Conservation (phyloP, 2,888 invertebrate species). For the Monoplex corrugatus region DNA sequence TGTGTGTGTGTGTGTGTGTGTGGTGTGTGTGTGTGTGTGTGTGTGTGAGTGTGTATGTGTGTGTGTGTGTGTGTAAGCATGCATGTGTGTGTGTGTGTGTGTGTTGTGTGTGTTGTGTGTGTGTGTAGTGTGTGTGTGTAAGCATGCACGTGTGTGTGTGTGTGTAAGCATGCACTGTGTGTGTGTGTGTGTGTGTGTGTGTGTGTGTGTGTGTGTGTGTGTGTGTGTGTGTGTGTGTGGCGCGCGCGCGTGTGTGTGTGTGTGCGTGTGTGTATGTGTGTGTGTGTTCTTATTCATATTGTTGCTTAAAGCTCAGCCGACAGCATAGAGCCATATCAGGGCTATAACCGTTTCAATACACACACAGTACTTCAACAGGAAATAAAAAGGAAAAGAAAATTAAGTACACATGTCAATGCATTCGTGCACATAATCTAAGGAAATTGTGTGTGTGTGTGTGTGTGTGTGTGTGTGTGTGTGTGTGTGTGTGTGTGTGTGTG, state of each 20-base stretch:
- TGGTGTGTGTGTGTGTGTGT: not conserved
- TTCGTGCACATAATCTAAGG: not conserved
- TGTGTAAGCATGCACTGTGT: not conserved
- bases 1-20: not conserved
- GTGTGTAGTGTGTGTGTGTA: no score
- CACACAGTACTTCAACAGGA: no score
- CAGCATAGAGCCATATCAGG: no score
- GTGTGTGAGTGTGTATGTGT: not conserved
- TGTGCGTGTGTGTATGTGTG: not conserved
- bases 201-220: no score
- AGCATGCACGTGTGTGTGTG: not conserved
- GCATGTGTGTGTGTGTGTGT: no score
- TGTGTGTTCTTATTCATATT: not conserved
- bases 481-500: not conserved
- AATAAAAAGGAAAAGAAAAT: not conserved
- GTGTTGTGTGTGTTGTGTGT: no score
- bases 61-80: no score
- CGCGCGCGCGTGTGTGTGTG: not conserved
- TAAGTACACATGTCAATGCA: not conserved
- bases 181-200: no score
- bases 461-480: conserved; percentile 6
- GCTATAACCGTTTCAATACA: no score
- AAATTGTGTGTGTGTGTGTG: conserved; percentile 26
- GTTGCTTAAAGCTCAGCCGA: no score
- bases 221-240: no score